Evolutionary conservation across 1,140 invertebrate species (phyloP), one percentile per base, ranked within the genome.

Genomic region (Colletes gigas): DNA sequence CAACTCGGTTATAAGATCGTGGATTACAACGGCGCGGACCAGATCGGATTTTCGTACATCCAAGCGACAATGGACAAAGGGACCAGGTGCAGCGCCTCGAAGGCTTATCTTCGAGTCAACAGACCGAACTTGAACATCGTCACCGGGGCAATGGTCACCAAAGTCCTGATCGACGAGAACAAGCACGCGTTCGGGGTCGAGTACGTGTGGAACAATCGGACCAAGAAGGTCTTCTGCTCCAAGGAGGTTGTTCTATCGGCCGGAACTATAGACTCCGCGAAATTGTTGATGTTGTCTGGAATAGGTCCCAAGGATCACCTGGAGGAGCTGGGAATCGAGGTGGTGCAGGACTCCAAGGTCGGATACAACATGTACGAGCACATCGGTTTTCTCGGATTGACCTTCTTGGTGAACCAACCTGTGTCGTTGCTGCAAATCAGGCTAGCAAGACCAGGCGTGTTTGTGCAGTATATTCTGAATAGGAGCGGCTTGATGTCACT

Each of bases 321-420:
- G 3, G 90, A 95, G 65, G 94, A 95, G 41, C 90, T 97, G 1
- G 95, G 95, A 0, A 96, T 98, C 41, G 93, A 94, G 0, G 91
- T 96, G 0, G 90, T 97, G 12, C 92, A 96, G 87, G 94, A 96
- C 80, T 91, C 96, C 14, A 94, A 94, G 67, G 97, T 97, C 1
- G 97, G 97, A 0, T 92, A 95, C 86, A 95, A 95, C 10, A 87
- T 97, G 30, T 96, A 96, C 86, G 97, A 98, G 83, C 97, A 98
- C 84, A 93, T 96, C 68, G 95, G 95, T 8, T 96, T 96, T 83
- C 92, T 95, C 0, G 96, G 95, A 1, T 86, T 96, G 55, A 94
- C 93, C 0, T 96, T 96, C 77, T 87, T 94, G 55, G 91, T 95
- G 3, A 92, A 94, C 68, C 85, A 88, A 10, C 89, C 88, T 44